Base-by-base conservation (phyloP, 2,888 invertebrate species). In the Sepioteuthis lessoniana region DNA sequence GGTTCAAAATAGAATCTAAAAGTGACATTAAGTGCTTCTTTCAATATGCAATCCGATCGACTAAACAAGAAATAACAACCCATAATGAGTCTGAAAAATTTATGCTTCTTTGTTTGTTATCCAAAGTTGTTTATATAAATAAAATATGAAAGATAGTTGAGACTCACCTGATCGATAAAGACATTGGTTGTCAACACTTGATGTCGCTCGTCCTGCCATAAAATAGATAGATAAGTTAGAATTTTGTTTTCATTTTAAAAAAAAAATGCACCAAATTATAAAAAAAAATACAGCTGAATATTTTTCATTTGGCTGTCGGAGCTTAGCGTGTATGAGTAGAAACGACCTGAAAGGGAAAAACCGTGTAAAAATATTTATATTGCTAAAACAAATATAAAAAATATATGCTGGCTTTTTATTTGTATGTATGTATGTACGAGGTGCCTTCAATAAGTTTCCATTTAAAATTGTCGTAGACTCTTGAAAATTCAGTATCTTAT, bases 181-280 rank as follows among this genome's bases (percentile, higher is more conserved):
- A 98, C 97, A 94, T 97, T 98, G 4, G 97, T 97, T 7, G 97
- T 97, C 47, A 98, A 96, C n/a, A 98, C 97, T 96, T 98, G 98
- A 94, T 97, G 97, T 94, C 97, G 96, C 95, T 98, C 98, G 95
- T 98, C 97, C 97, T 97, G 95, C 46, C 95, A 95, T 93, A 46
- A 38, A 76, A 3, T 31, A 50, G n/a, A 38, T 38, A 90, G 16
- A 21, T 21, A 90, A 35, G 0, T 37, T 10, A 90, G 8, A 90
- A 21, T 13, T n/a, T 25, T 8, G 3, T 38, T 2, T 25, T 38
- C 35, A 31, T 37, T 91, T 10, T 2, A 91, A 8, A 31, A 35
- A 19, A 38, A 38, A 91, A 2, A 38, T 21, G 21, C 38, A 8
- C 28, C 5, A 35, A 91, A 91, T 38, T 38, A 38, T 3, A 91